Conservation (phyloP, 2,797 vertebrate genomes). For the Austrolebias charrua region DNA sequence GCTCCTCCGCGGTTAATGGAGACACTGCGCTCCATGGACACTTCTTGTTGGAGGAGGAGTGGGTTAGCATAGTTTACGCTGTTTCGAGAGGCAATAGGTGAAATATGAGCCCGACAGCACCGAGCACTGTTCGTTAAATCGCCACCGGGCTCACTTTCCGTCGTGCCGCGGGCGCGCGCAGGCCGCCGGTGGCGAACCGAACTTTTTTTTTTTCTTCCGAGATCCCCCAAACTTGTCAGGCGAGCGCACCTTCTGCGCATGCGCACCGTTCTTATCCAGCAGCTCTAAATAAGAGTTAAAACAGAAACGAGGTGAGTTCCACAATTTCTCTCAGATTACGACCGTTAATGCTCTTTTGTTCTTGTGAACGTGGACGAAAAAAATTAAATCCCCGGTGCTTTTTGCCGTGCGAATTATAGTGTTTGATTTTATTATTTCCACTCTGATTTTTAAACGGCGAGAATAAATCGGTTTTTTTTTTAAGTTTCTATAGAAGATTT, state of each 20-base stretch:
- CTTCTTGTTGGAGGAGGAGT: constrained; percentile 8
- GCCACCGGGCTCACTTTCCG: constrained; percentile 30
- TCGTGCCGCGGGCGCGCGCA: constrained; percentile 34
- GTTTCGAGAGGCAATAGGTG: background rate
- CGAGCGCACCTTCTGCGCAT: constrained; percentile 80
- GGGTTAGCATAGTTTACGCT: constrained; percentile 14
- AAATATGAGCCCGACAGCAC: constrained; percentile 5
- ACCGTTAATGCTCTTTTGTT: constrained; percentile 39
- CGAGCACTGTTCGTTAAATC: constrained; percentile 2
- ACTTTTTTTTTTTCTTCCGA: constrained; percentile 73
- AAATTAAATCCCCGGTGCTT: constrained; percentile 32
- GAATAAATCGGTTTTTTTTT: constrained; percentile 78
- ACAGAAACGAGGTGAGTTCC: constrained; percentile 89
- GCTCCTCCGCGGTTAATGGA: constrained; percentile 40
- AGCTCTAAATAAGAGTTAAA: constrained; percentile 88
- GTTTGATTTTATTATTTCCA: constrained; percentile 57
- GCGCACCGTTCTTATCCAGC: constrained; percentile 79
- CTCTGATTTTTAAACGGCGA: constrained; percentile 70
- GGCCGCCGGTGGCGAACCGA: constrained; percentile 67
- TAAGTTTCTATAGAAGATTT: constrained; percentile 84
- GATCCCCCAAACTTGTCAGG: constrained; percentile 82
- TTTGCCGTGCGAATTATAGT: constrained; percentile 40
- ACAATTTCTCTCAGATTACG: constrained; percentile 75
- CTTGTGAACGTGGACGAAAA: constrained; percentile 36
- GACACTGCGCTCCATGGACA: constrained; percentile 58